Conservation (phyloP, 2,888 invertebrate genomes). For the Agrochola circellaris region DNA sequence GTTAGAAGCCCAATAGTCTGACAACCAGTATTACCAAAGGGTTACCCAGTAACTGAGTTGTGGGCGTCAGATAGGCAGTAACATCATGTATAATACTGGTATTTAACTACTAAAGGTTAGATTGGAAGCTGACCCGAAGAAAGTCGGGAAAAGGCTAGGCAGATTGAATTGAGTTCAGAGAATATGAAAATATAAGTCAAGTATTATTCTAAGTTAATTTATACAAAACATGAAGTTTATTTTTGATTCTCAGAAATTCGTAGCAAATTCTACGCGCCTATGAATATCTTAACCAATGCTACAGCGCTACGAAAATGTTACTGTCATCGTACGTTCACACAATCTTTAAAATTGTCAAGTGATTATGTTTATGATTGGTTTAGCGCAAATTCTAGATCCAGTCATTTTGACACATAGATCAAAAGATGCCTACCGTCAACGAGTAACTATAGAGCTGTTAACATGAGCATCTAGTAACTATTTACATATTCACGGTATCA, state of each 20-base stretch:
- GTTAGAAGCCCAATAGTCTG: too few relatives aligned
- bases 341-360: not conserved
- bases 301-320: constrained; percentile 4
- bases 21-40: too few relatives aligned
- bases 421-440: not conserved
- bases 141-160: too few relatives aligned
- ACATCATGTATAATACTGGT: too few relatives aligned
- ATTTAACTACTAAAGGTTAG: too few relatives aligned
- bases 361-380: not conserved
- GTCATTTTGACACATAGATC: not conserved
- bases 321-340: too few relatives aligned
- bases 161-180: not conserved
- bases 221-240: not conserved
- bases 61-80: too few relatives aligned
- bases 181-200: not conserved
- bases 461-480: not conserved
- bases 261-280: constrained; percentile 9
- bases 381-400: not conserved
- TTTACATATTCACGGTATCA: not conserved
- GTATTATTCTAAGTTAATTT: not conserved
- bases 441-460: not conserved
- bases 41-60: too few relatives aligned
- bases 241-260: not conserved
- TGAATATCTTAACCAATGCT: constrained; percentile 10
- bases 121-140: too few relatives aligned